These are phyloP conservation scores for Typhlichthys subterraneus DNA, from an alignment of 2,797 vertebrate species.

Conservation along the genomic window DNA sequence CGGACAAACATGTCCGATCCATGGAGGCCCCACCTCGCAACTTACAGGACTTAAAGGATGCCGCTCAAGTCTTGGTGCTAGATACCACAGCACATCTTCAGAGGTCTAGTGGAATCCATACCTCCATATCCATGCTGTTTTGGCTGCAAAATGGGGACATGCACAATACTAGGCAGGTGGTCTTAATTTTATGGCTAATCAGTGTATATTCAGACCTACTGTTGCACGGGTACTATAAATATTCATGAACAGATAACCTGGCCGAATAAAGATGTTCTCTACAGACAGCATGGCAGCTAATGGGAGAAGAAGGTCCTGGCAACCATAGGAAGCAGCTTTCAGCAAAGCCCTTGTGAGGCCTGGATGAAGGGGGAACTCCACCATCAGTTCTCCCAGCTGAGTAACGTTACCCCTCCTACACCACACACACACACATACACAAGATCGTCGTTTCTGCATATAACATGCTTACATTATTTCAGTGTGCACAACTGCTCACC, in stretches of 20 bases:
- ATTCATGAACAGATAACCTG: slow-evolving; percentile 75
- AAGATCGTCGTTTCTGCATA: background rate
- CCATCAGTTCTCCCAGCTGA: slow-evolving; percentile 87
- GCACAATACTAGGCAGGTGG: too few relatives aligned
- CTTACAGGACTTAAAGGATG: too few relatives aligned
- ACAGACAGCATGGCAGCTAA: slow-evolving; percentile 97
- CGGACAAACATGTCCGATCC: too few relatives aligned
- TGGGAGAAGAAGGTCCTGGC: slow-evolving; percentile 90
- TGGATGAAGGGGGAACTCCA: slow-evolving; percentile 93
- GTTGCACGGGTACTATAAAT: background rate
- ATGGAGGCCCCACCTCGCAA: too few relatives aligned
- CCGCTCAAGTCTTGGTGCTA: too few relatives aligned
- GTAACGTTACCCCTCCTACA: slow-evolving; percentile 90
- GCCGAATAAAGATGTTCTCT: slow-evolving; percentile 95
- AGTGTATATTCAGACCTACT: background rate
- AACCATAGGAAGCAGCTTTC: slow-evolving; percentile 87
- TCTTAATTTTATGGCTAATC: too few relatives aligned
- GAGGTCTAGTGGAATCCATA: too few relatives aligned
- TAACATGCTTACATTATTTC: background rate
- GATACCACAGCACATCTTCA: too few relatives aligned
- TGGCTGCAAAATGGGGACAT: too few relatives aligned
- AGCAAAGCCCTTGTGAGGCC: slow-evolving; percentile 89
- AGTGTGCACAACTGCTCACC: slow-evolving; percentile 70
- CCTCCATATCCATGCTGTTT: too few relatives aligned
- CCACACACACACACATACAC: slow-evolving; percentile 3